phyloP scores from a whole-genome alignment of 1,140 invertebrate species.

The Diachasma alloeum region DNA sequence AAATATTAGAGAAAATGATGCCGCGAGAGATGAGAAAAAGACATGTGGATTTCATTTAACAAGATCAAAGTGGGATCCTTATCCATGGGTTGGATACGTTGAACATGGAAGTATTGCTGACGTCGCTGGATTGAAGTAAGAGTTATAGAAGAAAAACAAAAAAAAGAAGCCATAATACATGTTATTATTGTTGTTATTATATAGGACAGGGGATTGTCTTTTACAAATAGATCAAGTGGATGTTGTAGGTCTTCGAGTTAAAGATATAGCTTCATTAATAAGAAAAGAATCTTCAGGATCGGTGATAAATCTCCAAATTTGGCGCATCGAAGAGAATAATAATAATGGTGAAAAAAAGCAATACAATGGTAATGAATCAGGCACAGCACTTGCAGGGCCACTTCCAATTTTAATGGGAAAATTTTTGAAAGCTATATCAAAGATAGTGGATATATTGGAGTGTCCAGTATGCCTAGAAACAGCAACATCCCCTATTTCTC shows the following conservation, averaged over 20 bases:
- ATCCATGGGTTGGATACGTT: slow-evolving; percentile 70
- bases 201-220: slow-evolving; percentile 71
- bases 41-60: slow-evolving; percentile 72
- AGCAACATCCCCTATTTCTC: slow-evolving; percentile 69
- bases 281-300: slow-evolving; percentile 43
- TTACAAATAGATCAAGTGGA: slow-evolving; percentile 71
- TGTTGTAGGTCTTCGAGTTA: slow-evolving; percentile 68
- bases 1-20: slow-evolving; percentile 1
- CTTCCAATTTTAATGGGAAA: slow-evolving; percentile 55
- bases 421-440: slow-evolving; percentile 58
- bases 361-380: slow-evolving; percentile 41
- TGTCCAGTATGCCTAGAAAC: slow-evolving; percentile 71
- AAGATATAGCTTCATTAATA: slow-evolving; percentile 68
- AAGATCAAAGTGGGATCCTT: slow-evolving; percentile 76
- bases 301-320: slow-evolving; percentile 51
- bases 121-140: slow-evolving; percentile 52
- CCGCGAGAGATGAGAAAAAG: slow-evolving; percentile 31
- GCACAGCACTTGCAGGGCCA: slow-evolving; percentile 51
- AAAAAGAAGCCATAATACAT: too few relatives aligned
- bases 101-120: slow-evolving; percentile 54
- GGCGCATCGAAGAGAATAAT: slow-evolving; percentile 55
- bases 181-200: neutral
- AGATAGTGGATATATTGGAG: slow-evolving; percentile 67
- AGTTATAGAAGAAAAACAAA: neutral
- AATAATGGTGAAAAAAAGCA: slow-evolving; percentile 45